Conservation (phyloP, 2,888 invertebrate species). For the Criorhina ranunculi region DNA sequence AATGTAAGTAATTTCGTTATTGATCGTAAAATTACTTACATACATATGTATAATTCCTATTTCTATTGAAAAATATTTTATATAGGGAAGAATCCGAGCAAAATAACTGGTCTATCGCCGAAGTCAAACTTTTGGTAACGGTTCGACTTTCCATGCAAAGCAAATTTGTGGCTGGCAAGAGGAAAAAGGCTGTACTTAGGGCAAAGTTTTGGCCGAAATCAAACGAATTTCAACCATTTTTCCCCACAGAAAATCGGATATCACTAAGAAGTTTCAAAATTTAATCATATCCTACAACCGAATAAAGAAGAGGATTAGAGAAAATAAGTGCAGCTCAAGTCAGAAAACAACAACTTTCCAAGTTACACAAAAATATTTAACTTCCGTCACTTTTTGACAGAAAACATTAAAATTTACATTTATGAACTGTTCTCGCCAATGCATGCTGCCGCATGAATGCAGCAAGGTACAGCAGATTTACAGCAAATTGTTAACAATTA, state of each 20-base stretch:
- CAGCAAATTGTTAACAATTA: slow-evolving; percentile 8
- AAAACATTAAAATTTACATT: neutral
- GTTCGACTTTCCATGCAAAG: neutral
- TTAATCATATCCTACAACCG: too few relatives aligned
- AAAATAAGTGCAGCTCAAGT: too few relatives aligned
- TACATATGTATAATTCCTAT: too few relatives aligned
- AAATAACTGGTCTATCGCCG: too few relatives aligned
- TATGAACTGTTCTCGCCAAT: slow-evolving; percentile 1
- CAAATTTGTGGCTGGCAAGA: slow-evolving; percentile 15
- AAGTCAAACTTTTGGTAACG: too few relatives aligned
- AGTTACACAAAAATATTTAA: too few relatives aligned
- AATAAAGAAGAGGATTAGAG: slow-evolving; percentile 53
- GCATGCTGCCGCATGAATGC: slow-evolving; percentile 5
- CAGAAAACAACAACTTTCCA: too few relatives aligned
- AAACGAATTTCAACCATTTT: slow-evolving; percentile 22
- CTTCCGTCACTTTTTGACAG: too few relatives aligned
- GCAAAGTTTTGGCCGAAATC: slow-evolving; percentile 42
- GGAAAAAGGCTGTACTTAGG: slow-evolving; percentile 56
- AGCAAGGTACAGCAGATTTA: neutral
- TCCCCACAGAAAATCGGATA: slow-evolving; percentile 10
- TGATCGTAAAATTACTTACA: too few relatives aligned
- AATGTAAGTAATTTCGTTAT: too few relatives aligned
- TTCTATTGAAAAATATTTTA: too few relatives aligned
- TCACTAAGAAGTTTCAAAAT: slow-evolving; percentile 45
- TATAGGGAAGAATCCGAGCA: too few relatives aligned